Conservation (phyloP, 2,888 invertebrate species). For the Chalcis sispes region DNA sequence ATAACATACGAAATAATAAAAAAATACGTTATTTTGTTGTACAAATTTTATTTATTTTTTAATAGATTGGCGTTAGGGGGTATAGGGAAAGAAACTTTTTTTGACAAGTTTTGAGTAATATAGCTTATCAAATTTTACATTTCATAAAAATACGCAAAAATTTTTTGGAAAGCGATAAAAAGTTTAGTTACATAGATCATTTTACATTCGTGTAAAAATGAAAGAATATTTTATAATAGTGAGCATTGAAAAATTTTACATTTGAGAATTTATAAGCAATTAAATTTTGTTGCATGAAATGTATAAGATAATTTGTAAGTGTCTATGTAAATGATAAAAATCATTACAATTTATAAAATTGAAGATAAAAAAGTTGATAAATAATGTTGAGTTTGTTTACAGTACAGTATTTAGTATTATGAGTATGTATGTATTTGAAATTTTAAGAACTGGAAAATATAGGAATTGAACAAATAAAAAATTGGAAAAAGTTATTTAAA, state of each 20-base stretch:
- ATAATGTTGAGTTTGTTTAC: conserved; percentile 32
- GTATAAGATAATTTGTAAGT: conserved; percentile 20
- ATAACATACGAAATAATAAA: background rate
- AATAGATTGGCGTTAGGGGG: conserved; percentile 30
- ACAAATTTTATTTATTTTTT: conserved; percentile 55
- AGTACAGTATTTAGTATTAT: conserved; percentile 39
- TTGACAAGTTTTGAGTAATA: conserved; percentile 44
- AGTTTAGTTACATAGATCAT: conserved; percentile 27
- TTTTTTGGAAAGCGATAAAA: conserved; percentile 35
- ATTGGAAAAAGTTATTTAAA: conserved; percentile 53
- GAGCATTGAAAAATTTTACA: conserved; percentile 18
- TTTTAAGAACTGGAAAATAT: conserved; percentile 50
- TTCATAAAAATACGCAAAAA: conserved; percentile 50
- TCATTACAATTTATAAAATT: conserved; percentile 14
- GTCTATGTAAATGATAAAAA: conserved; percentile 7
- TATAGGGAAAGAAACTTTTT: conserved; percentile 20
- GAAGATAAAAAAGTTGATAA: conserved; percentile 24
- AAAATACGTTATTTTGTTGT: conserved; percentile 37
- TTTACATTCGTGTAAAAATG: conserved; percentile 10
- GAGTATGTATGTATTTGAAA: conserved; percentile 44
- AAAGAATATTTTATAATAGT: conserved; percentile 33
- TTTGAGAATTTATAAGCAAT: conserved; percentile 38
- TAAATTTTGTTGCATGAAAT: conserved; percentile 39
- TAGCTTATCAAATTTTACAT: conserved; percentile 51
- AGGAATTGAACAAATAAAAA: conserved; percentile 52